Evolutionary conservation across 1,140 invertebrate species (phyloP).

Genomic region (Hycleus phaleratus): DNA sequence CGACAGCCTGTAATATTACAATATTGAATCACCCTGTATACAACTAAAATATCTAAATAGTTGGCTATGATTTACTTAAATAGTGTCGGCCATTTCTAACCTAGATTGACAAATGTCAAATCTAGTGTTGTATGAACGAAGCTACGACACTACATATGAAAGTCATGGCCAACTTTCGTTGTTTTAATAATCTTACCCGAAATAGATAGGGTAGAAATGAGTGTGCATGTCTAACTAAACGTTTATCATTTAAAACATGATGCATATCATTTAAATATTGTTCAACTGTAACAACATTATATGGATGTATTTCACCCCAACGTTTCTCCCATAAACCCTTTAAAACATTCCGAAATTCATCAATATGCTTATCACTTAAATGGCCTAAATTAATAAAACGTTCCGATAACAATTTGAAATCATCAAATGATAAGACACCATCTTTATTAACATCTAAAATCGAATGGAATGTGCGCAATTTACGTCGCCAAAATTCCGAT

Average conservation of each 20-base stretch:
- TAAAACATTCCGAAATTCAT: constrained; percentile 60
- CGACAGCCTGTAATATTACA: constrained; percentile 56
- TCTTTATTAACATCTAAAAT: constrained; percentile 78
- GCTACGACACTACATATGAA: too few species aligned
- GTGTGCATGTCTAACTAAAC: constrained; percentile 62
- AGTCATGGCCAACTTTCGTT: too few species aligned
- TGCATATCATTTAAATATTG: constrained; percentile 74
- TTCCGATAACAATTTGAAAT: constrained; percentile 64
- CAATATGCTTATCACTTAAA: constrained; percentile 50
- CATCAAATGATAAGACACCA: constrained; percentile 73
- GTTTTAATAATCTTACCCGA: constrained; percentile 48
- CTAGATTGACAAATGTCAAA: too few species aligned
- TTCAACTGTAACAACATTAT: constrained; percentile 70
- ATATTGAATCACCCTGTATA: not conserved
- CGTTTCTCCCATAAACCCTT: constrained; percentile 71
- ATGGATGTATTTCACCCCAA: constrained; percentile 72
- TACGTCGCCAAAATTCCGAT: constrained; percentile 79
- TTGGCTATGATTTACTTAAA: too few species aligned
- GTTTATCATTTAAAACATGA: constrained; percentile 67
- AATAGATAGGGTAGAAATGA: constrained; percentile 71
- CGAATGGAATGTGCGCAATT: constrained; percentile 77
- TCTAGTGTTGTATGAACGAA: too few species aligned
- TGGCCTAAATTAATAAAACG: constrained; percentile 67
- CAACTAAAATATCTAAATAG: not conserved
- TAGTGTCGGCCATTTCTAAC: too few species aligned